Evolutionary conservation across 2,113 vertebrate genomes (phyloP).

Genomic region (Neomonachus schauinslandi): DNA sequence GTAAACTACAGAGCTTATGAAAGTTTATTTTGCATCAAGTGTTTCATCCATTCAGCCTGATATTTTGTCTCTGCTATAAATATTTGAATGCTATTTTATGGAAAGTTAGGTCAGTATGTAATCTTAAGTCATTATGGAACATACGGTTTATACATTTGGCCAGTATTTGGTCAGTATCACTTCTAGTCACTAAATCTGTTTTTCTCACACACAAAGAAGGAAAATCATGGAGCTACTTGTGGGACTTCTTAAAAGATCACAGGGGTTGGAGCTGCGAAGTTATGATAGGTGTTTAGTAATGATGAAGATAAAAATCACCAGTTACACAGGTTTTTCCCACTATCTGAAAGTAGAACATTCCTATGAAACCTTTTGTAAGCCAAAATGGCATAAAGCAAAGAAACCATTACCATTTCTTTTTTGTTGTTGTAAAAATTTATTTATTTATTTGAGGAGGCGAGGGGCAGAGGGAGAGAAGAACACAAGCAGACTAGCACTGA

Average conservation of each 20-base stretch:
- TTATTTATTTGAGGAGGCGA: background rate
- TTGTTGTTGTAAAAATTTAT: background rate
- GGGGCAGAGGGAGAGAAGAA: background rate
- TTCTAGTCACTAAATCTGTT: background rate
- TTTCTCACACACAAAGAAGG: background rate
- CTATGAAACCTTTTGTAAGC: background rate
- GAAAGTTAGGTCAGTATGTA: background rate
- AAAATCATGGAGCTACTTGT: background rate
- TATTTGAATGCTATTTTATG: constrained; percentile 21
- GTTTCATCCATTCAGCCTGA: constrained; percentile 2
- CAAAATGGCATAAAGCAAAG: background rate
- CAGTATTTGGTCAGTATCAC: background rate
- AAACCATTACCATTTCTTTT: background rate
- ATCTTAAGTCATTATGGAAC: background rate
- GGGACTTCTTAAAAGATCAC: background rate
- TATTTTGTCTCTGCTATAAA: constrained; percentile 40
- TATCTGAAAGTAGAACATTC: background rate
- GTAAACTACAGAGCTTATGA: background rate
- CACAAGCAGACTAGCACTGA: background rate
- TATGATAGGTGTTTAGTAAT: background rate
- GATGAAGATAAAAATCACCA: background rate
- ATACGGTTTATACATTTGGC: background rate
- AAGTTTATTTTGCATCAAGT: background rate
- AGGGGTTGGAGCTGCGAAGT: background rate
- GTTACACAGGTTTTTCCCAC: background rate